Conservation (phyloP, 2,113 vertebrate species). For the Malurus elegans region DNA sequence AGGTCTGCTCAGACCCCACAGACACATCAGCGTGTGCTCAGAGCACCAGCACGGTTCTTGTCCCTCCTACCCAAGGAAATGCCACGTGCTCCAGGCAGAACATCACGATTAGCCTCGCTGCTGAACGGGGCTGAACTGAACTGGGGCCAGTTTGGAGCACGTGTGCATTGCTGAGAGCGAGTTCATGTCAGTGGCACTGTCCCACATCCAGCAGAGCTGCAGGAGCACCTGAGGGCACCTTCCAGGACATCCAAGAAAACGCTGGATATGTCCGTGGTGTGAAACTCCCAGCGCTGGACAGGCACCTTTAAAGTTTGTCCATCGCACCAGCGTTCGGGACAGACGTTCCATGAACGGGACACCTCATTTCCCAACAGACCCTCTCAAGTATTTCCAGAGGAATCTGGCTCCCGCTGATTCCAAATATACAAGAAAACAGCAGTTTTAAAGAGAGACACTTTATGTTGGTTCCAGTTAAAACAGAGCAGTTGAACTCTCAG, state of each 20-base stretch:
- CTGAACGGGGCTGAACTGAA: neutral
- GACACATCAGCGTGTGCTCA: neutral
- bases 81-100: neutral
- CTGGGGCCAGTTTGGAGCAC: neutral
- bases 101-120: neutral
- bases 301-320: neutral
- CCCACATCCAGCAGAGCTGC: neutral
- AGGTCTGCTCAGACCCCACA: neutral
- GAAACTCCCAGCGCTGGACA: neutral
- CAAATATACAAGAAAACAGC: slow-evolving; percentile 4
- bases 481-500: neutral
- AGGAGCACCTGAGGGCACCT: neutral
- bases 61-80: neutral
- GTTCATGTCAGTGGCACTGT: neutral
- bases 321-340: neutral
- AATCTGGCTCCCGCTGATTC: neutral
- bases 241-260: neutral
- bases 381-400: neutral
- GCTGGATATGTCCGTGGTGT: neutral
- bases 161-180: neutral
- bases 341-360: neutral
- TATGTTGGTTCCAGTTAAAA: neutral
- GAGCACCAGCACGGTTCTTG: neutral
- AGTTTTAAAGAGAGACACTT: neutral
- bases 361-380: neutral